Evolutionary conservation across 2,797 vertebrate genomes (phyloP).

Genomic region (Gymnodraco acuticeps): DNA sequence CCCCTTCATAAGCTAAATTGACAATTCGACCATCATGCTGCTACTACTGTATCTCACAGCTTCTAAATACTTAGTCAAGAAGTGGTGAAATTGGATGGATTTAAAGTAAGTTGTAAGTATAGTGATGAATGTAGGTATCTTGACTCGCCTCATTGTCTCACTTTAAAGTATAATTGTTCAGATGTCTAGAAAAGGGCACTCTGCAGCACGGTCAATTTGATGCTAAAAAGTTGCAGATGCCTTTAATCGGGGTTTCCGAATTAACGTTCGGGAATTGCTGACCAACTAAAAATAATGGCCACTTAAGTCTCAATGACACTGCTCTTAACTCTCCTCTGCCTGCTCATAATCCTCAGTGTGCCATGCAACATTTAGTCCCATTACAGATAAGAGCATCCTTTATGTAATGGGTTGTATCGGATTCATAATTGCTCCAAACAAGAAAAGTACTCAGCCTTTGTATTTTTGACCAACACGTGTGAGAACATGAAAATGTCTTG

Average conservation of each 20-base stretch:
- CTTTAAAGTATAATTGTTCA: neutral
- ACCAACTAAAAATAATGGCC: conserved; percentile 10
- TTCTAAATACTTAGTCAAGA: neutral
- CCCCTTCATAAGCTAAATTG: too few species aligned
- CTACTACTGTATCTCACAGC: too few species aligned
- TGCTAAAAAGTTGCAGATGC: neutral
- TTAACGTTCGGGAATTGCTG: conserved; percentile 3
- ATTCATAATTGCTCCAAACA: conserved; percentile 35
- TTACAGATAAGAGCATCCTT: conserved; percentile 35
- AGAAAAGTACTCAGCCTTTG: conserved; percentile 14
- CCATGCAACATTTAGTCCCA: conserved; percentile 30
- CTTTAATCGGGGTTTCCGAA: neutral
- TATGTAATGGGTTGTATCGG: conserved; percentile 38
- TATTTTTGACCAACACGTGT: conserved; percentile 1
- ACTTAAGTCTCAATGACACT: conserved; percentile 1
- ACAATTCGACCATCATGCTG: too few species aligned
- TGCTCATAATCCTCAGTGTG: conserved; percentile 12
- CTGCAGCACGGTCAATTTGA: neutral
- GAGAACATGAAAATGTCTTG: conserved; percentile 42
- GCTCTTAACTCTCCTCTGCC: conserved; percentile 13
- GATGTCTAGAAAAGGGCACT: neutral
- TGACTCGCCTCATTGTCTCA: neutral
- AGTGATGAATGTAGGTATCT: too few species aligned
- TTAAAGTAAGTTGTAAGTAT: neutral
- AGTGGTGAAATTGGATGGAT: neutral